These are phyloP conservation scores for Bacillus rossius DNA, from an alignment of 1,140 invertebrate species.

Conservation along the genomic window DNA sequence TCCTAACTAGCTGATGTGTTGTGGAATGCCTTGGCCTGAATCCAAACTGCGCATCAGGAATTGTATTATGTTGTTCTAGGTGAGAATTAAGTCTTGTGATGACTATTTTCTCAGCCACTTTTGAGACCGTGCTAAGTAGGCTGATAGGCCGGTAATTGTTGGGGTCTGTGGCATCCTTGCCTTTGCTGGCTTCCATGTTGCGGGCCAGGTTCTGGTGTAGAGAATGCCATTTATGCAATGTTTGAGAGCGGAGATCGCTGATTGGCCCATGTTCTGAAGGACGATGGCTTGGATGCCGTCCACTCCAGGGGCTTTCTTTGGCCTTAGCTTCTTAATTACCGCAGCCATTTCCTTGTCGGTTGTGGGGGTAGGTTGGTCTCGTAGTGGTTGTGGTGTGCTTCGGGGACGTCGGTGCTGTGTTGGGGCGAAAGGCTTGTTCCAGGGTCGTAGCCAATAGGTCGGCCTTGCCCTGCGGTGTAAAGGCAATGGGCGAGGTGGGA, in stretches of 20 bases:
- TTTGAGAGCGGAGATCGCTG: background rate
- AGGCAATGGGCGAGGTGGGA: too few relatives aligned
- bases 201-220: background rate
- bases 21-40: too few relatives aligned
- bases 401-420: too few relatives aligned
- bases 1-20: constrained; percentile 19
- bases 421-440: too few relatives aligned
- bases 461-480: too few relatives aligned
- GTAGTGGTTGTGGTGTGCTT: too few relatives aligned
- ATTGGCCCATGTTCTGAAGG: background rate
- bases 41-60: constrained; percentile 6
- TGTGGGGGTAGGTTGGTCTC: too few relatives aligned
- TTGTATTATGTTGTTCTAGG: background rate
- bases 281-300: constrained; percentile 6
- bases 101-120: constrained; percentile 10
- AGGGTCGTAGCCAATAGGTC: too few relatives aligned
- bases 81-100: background rate
- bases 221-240: constrained; percentile 8
- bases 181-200: constrained; percentile 3
- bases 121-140: background rate
- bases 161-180: constrained; percentile 1
- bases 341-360: too few relatives aligned
- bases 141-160: constrained; percentile 13
- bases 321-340: too few relatives aligned
- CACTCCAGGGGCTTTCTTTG: constrained; percentile 6